Conservation (phyloP, 2,888 invertebrate species). For the Acronicta leporina region DNA sequence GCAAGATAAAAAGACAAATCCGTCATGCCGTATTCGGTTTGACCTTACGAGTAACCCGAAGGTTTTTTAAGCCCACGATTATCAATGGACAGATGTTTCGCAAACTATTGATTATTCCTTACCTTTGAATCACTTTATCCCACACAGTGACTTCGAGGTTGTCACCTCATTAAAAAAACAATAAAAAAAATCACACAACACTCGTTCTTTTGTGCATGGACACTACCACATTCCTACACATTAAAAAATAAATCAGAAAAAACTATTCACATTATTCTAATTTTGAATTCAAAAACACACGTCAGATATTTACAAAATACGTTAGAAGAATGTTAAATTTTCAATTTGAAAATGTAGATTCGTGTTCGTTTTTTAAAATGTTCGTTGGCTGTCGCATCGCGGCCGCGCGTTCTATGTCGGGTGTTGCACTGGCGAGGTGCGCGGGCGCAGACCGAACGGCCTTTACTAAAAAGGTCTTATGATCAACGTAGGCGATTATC, state of each 20-base stretch:
- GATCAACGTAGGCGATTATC: slow-evolving; percentile 50
- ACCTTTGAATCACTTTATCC: slow-evolving; percentile 65
- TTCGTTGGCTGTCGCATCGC: slow-evolving; percentile 83
- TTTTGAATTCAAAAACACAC: slow-evolving; percentile 53
- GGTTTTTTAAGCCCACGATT: slow-evolving; percentile 48
- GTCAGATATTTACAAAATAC: slow-evolving; percentile 56
- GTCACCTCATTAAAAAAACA: slow-evolving; percentile 72
- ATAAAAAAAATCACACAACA: slow-evolving; percentile 74
- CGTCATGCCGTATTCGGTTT: slow-evolving; percentile 53
- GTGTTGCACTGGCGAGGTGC: slow-evolving; percentile 66
- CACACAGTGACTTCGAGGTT: slow-evolving; percentile 59
- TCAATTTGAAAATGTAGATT: slow-evolving; percentile 62
- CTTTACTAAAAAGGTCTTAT: slow-evolving; percentile 59
- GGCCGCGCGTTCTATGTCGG: slow-evolving; percentile 81
- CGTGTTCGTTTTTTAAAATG: slow-evolving; percentile 76
- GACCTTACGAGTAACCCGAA: slow-evolving; percentile 52
- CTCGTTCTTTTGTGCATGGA: slow-evolving; percentile 76
- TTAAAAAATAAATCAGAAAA: slow-evolving; percentile 54
- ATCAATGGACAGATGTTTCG: slow-evolving; percentile 55
- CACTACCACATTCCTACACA: slow-evolving; percentile 81
- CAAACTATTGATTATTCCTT: slow-evolving; percentile 44
- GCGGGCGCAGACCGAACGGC: slow-evolving; percentile 60
- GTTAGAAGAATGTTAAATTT: slow-evolving; percentile 61
- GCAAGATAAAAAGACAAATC: slow-evolving; percentile 44
- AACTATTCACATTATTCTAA: slow-evolving; percentile 80